Percentiles rank a stretch among this genome's conserved stretches.
Evolutionary conservation across 1,140 invertebrate species (phyloP).

Genomic region (Ceratina japonica): DNA sequence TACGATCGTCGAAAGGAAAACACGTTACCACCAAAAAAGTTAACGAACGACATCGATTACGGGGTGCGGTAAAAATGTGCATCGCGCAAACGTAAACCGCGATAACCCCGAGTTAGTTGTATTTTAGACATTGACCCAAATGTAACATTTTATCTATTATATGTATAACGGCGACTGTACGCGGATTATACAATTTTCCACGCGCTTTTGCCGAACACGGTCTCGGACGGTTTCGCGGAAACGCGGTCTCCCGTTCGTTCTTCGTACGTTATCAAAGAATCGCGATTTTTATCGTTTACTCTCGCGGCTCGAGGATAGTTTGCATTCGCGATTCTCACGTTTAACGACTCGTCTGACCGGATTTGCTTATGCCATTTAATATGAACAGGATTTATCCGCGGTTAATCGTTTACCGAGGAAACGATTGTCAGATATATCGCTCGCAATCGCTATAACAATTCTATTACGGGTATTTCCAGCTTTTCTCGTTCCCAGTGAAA

Average conservation of each 20-base stretch:
- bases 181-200: background rate
- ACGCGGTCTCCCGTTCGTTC: background rate
- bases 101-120: conserved; percentile 34
- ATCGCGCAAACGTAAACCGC: conserved; percentile 2
- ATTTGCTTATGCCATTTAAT: conserved; percentile 7
- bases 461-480: conserved; percentile 34
- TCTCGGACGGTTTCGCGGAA: background rate
- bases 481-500: background rate
- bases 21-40: background rate
- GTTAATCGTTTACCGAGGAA: conserved; percentile 42
- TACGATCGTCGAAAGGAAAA: background rate
- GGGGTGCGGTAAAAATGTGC: background rate
- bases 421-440: conserved; percentile 38
- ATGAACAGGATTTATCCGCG: background rate
- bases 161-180: no score
- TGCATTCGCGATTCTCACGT: conserved; percentile 8
- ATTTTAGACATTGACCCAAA: conserved; percentile 33
- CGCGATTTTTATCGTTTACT: conserved; percentile 4
- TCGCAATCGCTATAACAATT: conserved; percentile 3
- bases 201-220: no score
- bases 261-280: background rate
- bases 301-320: conserved; percentile 6
- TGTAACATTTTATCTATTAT: background rate
- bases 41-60: background rate
- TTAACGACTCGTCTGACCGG: conserved; percentile 30